phyloP scores from a whole-genome alignment of 2,113 vertebrate species.

The Caloenas nicobarica region DNA sequence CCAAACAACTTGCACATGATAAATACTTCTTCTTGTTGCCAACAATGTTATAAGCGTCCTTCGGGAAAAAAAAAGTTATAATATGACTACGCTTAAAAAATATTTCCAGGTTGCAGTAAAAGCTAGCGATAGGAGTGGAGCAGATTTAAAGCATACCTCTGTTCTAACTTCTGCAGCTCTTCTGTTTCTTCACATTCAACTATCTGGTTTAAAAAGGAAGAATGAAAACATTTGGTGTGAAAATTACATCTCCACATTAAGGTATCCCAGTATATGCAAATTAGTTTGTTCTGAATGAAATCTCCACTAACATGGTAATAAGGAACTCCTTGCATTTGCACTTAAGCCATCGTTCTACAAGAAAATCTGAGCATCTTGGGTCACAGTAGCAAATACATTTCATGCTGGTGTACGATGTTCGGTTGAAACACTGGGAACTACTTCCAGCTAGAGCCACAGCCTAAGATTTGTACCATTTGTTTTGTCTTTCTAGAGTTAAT shows the following conservation, averaged over 20 bases:
- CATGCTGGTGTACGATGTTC: background rate
- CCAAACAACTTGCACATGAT: background rate
- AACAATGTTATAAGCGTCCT: background rate
- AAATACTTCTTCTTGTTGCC: background rate
- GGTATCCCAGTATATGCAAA: background rate
- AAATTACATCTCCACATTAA: background rate
- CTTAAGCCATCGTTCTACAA: background rate
- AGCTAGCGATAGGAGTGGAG: background rate
- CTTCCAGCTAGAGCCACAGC: background rate
- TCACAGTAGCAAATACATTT: background rate
- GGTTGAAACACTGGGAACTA: background rate
- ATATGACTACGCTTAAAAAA: background rate
- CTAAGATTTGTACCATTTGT: background rate
- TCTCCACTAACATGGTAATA: background rate
- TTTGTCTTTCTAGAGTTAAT: background rate
- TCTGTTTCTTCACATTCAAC: constrained; percentile 72
- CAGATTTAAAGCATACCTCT: constrained; percentile 68
- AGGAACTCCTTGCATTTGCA: background rate
- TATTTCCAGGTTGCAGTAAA: background rate
- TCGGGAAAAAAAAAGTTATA: background rate
- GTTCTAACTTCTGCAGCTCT: constrained; percentile 73
- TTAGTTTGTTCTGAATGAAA: background rate
- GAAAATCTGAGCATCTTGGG: background rate
- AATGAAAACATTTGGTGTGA: background rate
- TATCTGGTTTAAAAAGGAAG: constrained; percentile 65